Base-by-base conservation (phyloP, 1,140 invertebrate species). In the Colletes gigas region DNA sequence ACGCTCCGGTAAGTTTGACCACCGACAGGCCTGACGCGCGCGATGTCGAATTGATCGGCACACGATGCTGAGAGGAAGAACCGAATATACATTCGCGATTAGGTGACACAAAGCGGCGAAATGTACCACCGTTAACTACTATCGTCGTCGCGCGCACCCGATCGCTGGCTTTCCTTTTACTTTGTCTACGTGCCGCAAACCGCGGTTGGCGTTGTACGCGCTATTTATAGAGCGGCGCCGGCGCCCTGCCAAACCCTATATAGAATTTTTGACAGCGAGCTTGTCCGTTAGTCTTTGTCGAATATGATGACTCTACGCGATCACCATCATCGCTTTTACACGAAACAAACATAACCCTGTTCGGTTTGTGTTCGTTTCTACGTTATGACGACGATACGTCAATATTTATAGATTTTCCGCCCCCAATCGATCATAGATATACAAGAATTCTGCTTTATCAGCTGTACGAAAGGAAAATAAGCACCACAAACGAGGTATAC, bases 191-290 rank as follows among this genome's bases (percentile, higher is more conserved):
- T 73, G 50, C 78, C 78, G 63, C 70, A 41, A 78, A 54, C 72
- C 50, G 21, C 71, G 78, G 66, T 71, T 68, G 76, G 86, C 87
- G 83, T 87, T 72, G 75, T 60, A 67, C 60, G 44, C n/a, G 65
- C 79, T 90, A 90, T 90, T 90, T 90, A 89, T 90, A 88, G 88
- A 90, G 39, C 86, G 76, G 88, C 89, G 89, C 88, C 89, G 89
- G 89, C 89, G 89, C 89, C 57, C 73, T 90, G 87, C 79, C 87
- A 86, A 88, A 82, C 81, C 77, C 79, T 88, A 88, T 83, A 89
- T 89, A 86, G 84, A 89, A 78, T 80, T 75, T 80, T 80, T 80
- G 12, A 67, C 41, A 67, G 44, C 5, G 30, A 59, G n/a, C 19
- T 10, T 54, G 41, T 66, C 30, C 60, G 7, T 41, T 59, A 73